Percentiles rank a stretch among this genome's conserved stretches.
Conservation (phyloP, 2,888 invertebrate genomes). For the Pollenia griseotomentosa region DNA sequence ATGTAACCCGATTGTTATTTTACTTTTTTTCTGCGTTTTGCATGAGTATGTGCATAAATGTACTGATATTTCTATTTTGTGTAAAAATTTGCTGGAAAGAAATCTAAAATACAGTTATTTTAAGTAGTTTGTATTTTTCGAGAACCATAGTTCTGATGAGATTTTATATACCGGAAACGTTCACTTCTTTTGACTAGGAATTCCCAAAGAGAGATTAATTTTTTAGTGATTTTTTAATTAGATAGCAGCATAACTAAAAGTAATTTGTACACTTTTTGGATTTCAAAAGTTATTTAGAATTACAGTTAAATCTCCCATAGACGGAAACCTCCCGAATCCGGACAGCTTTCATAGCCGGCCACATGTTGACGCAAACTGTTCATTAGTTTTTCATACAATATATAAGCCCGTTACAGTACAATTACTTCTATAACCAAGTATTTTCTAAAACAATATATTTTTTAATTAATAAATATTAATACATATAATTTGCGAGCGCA, state of each 20-base stretch:
- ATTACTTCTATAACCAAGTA: too few species aligned
- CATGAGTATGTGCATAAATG: conserved; percentile 11
- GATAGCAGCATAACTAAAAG: not conserved
- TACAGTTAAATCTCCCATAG: not conserved
- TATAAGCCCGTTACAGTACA: too few species aligned
- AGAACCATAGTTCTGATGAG: conserved; percentile 25
- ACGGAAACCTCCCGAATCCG: too few species aligned
- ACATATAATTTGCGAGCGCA: too few species aligned
- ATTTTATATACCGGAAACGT: conserved; percentile 12
- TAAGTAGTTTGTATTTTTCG: conserved; percentile 26
- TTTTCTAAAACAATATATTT: too few species aligned
- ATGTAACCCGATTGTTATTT: conserved; percentile 64
- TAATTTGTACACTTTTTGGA: not conserved
- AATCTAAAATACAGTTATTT: conserved; percentile 1
- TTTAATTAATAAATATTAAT: too few species aligned
- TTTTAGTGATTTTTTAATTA: not conserved
- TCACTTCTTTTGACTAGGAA: conserved; percentile 9
- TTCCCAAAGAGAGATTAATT: not conserved
- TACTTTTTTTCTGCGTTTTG: conserved; percentile 18
- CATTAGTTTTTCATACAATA: too few species aligned
- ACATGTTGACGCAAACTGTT: too few species aligned
- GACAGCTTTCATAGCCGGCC: too few species aligned
- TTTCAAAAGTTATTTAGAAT: too few species aligned
- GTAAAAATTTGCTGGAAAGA: not conserved
- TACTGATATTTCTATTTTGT: conserved; percentile 1